phyloP scores from a whole-genome alignment of 2,113 vertebrate genomes.

The Saguinus imperator region DNA sequence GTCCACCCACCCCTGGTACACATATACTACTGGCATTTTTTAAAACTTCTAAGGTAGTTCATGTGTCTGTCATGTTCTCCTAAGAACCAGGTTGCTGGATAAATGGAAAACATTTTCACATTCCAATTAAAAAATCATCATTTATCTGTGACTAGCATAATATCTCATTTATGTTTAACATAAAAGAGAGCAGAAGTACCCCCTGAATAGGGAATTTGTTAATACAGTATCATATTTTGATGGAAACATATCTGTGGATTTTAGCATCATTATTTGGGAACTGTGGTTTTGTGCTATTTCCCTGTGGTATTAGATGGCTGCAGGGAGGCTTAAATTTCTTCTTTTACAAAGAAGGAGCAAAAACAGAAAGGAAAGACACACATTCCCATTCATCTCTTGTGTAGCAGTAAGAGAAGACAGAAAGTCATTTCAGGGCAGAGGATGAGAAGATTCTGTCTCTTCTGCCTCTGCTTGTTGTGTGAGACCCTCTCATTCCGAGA shows the following conservation, averaged over 20 bases:
- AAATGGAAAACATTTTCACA: constrained; percentile 61
- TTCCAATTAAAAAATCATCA: constrained; percentile 59
- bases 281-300: constrained; percentile 68
- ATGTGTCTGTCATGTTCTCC: constrained; percentile 29
- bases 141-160: constrained; percentile 58
- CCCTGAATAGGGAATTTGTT: constrained; percentile 30
- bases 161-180: constrained; percentile 63
- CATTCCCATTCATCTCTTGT: neutral
- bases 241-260: constrained; percentile 65
- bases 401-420: neutral
- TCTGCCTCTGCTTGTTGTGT: neutral
- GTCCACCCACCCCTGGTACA: neutral
- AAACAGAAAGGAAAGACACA: constrained; percentile 32
- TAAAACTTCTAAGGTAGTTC: constrained; percentile 41
- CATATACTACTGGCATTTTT: neutral
- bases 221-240: constrained; percentile 61
- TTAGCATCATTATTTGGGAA: constrained; percentile 64
- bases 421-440: neutral
- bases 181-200: constrained; percentile 23
- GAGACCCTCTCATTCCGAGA: neutral
- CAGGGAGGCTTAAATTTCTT: constrained; percentile 38
- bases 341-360: constrained; percentile 34
- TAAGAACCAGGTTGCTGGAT: constrained; percentile 45
- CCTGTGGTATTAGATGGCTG: constrained; percentile 39
- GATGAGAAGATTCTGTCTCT: neutral